These are phyloP conservation scores for Stenichneumon culpator DNA, from an alignment of 2,888 invertebrate genomes.

Conservation along the genomic window DNA sequence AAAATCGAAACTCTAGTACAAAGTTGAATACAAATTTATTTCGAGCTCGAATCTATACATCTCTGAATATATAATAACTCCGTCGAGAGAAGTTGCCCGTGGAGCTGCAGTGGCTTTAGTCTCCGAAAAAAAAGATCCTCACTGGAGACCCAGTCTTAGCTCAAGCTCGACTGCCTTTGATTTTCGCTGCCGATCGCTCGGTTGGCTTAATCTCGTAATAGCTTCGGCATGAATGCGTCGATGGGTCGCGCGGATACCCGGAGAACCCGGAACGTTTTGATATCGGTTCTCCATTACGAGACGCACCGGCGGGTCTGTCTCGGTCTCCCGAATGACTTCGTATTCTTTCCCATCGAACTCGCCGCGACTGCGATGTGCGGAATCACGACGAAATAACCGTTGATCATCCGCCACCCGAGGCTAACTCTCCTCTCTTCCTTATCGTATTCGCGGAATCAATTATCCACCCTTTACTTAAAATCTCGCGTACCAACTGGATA, in stretches of 20 bases:
- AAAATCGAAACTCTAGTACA: neutral
- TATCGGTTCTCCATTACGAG: constrained; percentile 59
- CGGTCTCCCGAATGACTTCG: constrained; percentile 40
- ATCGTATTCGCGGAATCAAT: constrained; percentile 34
- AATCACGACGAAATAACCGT: constrained; percentile 29
- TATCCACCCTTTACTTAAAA: constrained; percentile 31
- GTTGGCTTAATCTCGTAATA: constrained; percentile 70
- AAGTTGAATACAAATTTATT: constrained; percentile 1
- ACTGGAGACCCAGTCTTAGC: constrained; percentile 3
- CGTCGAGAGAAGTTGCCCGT: constrained; percentile 63
- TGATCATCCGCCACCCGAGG: neutral
- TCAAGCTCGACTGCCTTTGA: neutral
- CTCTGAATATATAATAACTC: constrained; percentile 8
- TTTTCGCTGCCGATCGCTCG: constrained; percentile 26
- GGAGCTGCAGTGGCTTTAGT: constrained; percentile 65
- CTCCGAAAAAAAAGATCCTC: constrained; percentile 71
- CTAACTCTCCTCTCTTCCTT: constrained; percentile 10
- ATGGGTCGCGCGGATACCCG: constrained; percentile 58
- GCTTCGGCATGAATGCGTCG: constrained; percentile 69
- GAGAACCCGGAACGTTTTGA: constrained; percentile 44
- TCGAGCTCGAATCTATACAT: neutral
- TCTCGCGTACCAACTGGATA: neutral
- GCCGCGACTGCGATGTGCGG: constrained; percentile 13
- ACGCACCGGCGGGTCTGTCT: constrained; percentile 40
- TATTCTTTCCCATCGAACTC: constrained; percentile 22